phyloP scores from a whole-genome alignment of 2,113 vertebrate species.

The Clarias batrachus region DNA sequence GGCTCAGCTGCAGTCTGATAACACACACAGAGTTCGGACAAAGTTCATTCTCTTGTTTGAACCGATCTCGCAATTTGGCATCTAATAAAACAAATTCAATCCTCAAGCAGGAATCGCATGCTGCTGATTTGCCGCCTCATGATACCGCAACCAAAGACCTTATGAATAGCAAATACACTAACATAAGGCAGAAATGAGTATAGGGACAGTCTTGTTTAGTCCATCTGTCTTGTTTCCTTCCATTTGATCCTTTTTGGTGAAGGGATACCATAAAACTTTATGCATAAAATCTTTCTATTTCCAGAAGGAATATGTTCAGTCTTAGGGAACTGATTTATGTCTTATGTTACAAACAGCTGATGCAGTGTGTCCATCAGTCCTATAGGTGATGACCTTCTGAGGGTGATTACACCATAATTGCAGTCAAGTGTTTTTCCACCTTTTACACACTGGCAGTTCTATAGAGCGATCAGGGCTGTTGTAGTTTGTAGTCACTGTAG shows the following conservation, averaged over 20 bases:
- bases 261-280: not conserved
- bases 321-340: not conserved
- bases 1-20: slow-evolving; percentile 10
- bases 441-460: not conserved
- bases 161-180: not conserved
- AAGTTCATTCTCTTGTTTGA: not conserved
- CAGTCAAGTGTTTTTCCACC: not conserved
- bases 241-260: not conserved
- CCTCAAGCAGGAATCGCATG: not conserved
- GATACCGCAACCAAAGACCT: not conserved
- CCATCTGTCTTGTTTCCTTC: not conserved
- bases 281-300: not conserved
- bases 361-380: not conserved
- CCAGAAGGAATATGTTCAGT: not conserved
- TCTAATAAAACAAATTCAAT: not conserved
- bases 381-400: not conserved
- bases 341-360: not conserved
- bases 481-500: not conserved
- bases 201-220: not conserved
- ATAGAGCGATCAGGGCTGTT: not conserved
- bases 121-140: not conserved
- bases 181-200: not conserved
- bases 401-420: not conserved
- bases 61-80: not conserved
- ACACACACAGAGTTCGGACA: not conserved